Evolutionary conservation across 2,888 invertebrate species (phyloP), one percentile per base, ranked within the genome.

Genomic region (Diploptera punctata): DNA sequence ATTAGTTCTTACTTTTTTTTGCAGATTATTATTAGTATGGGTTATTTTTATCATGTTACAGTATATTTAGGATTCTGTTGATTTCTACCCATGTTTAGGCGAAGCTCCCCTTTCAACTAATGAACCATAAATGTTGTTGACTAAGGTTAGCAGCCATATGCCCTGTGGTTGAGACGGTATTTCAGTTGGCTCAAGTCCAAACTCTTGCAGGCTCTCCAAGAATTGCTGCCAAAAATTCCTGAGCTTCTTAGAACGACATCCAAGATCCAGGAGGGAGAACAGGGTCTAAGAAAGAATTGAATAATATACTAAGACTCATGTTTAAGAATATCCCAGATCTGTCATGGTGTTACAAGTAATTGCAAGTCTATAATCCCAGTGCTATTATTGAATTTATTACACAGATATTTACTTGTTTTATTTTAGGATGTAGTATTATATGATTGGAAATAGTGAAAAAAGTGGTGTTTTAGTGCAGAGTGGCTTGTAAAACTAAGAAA

Each of bases 401-500:
- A n/a, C n/a, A 60, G 9, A 54, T 24, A 9, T n/a, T n/a, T n/a
- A n/a, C 43, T 0, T 47, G 7, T 44, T 52, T 61, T 38, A 19
- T 62, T 70, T 10, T 62, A 70, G 70, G 38, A 70, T 70, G 70
- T 70, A 62, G 49, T n/a, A 26, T 31, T 18, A 5, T 54, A 33
- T 7, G n/a, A 47, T 13, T 52, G 52, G 33, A 49, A 29, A 16
- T 5, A 54, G 57, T 33, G 21, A 24, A 54, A 21, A 49, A 29
- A 65, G 47, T 61, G 52, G 62, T 5, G 44, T 54, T 33, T n/a
- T 4, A 19, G 5, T 21, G 68, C 52, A n/a, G 21, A 33, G 19
- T 33, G 29, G 9, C 29, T n/a, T 13, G 9, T 61, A n/a, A 29
- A 19, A 44, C 19, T 26, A 31, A 16, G 26, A 60, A 61, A 89